These are phyloP conservation scores for Microcebus tavaratra DNA, from an alignment of 2,113 vertebrate species.

Conservation along the genomic window DNA sequence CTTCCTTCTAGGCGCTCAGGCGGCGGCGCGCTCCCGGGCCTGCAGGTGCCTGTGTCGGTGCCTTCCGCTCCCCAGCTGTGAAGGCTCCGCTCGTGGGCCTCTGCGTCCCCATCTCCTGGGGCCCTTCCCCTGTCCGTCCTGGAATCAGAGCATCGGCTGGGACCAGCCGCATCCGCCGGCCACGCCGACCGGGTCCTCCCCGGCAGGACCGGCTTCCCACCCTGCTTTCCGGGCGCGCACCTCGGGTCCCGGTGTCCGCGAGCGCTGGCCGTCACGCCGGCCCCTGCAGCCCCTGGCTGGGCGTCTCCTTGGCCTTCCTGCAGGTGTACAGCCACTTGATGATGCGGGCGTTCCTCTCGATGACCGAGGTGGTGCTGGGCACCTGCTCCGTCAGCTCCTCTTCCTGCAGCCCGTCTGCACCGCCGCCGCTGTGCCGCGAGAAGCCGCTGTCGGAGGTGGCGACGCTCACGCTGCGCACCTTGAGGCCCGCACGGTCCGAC, in stretches of 20 bases:
- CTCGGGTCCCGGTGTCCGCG: conserved; percentile 36
- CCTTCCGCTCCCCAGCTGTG: neutral
- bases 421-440: conserved; percentile 87
- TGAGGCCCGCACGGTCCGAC: conserved; percentile 84
- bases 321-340: conserved; percentile 99
- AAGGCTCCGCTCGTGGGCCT: neutral
- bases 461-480: conserved; percentile 89
- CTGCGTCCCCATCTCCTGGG: neutral
- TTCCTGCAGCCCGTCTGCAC: conserved; percentile 88
- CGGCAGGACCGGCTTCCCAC: neutral
- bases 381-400: conserved; percentile 87
- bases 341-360: conserved; percentile 97
- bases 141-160: neutral
- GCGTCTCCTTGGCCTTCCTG: conserved; percentile 88
- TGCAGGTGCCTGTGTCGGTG: neutral
- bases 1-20: neutral
- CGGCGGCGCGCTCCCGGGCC: neutral
- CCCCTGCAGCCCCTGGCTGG: conserved; percentile 85
- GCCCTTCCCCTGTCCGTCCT: neutral
- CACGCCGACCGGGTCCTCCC: neutral
- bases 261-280: conserved; percentile 79
- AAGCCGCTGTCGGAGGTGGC: conserved; percentile 90
- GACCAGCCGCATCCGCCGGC: neutral
- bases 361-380: conserved; percentile 87
- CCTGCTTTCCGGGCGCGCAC: conserved; percentile 54